A percentile compares a stretch with the other conserved stretches of the same genome.
phyloP scores from a whole-genome alignment of 1,140 invertebrate genomes.

The Halyomorpha halys region DNA sequence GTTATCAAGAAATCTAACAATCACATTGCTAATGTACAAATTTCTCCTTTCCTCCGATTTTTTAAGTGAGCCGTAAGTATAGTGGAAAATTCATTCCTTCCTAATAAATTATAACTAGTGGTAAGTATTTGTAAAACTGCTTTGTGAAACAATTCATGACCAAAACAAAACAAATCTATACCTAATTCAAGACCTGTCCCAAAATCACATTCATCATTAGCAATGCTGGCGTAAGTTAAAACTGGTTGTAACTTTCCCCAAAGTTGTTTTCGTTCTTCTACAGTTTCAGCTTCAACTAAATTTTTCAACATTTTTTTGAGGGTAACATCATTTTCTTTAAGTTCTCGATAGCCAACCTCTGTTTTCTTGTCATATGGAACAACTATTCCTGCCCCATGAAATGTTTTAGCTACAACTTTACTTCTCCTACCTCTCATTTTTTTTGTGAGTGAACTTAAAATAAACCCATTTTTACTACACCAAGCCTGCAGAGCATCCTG shows the following conservation, averaged over 20 bases:
- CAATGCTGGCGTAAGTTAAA: conserved; percentile 71
- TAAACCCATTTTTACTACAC: conserved; percentile 51
- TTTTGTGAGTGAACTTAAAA: conserved; percentile 46
- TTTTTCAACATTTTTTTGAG: conserved; percentile 55
- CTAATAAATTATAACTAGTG: conserved; percentile 66
- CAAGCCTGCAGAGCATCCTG: conserved; percentile 52
- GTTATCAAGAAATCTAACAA: too few relatives aligned
- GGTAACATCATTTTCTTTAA: conserved; percentile 55
- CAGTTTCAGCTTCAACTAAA: conserved; percentile 47
- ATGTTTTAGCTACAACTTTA: conserved; percentile 62
- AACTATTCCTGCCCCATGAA: conserved; percentile 78
- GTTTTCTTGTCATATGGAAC: conserved; percentile 75
- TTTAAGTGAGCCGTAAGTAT: conserved; percentile 60
- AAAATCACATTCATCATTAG: conserved; percentile 89
- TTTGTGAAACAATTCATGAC: conserved; percentile 54
- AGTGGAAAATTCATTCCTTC: conserved; percentile 57
- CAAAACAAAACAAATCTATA: conserved; percentile 71
- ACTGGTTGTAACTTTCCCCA: conserved; percentile 57
- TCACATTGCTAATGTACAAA: conserved; percentile 31
- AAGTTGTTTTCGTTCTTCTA: conserved; percentile 47
- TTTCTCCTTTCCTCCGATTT: conserved; percentile 41
- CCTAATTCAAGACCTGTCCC: conserved; percentile 82
- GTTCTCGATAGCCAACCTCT: conserved; percentile 65
- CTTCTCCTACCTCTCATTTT: conserved; percentile 52
- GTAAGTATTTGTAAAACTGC: conserved; percentile 52